Evolutionary conservation across 2,113 vertebrate genomes (phyloP), one percentile per base, ranked within the genome.

Genomic region (Zosterops pallidus): DNA sequence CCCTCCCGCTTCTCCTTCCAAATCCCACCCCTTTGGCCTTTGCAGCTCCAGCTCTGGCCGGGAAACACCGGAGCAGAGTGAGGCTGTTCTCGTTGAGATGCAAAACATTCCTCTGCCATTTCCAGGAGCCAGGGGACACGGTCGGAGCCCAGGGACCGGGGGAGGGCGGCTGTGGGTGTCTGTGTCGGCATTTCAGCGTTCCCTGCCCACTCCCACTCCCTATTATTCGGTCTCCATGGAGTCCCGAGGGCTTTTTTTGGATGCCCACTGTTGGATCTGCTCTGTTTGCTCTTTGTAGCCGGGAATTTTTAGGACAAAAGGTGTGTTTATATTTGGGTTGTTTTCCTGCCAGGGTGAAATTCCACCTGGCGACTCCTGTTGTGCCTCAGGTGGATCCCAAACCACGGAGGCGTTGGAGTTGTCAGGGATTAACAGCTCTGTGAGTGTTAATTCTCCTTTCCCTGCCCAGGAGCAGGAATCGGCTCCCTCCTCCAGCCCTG

Each of bases 41-140:
- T 50, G 59, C 64, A 29, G 91, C 91, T n/a, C 71, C 86, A 3
- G 71, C 63, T 20, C 80, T 11, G 89, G 57, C 83, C 71, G 67
- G n/a, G 68, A 8, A 81, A 60, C n/a, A 25, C 8, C 60, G 1
- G 86, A 42, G 62, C 9, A 2, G 89, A 52, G 56, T 1, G 3
- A 47, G 56, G 8, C 8, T 0, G 2, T 5, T 46, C n/a, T 15
- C 2, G 64, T 67, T 83, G 49, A 35, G 75, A 85, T 85, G 87
- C 92, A 87, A 4, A 91, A 21, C 33, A 4, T 57, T 63, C 18
- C 3, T 14, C 26, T 96, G 95, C 81, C 90, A 55, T 95, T 94
- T 95, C 35, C 89, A 72, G 91, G 74, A 64, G 88, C 82, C 46
- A 35, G 5, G 80, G 76, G 92, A 28, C 6, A 0, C 0, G 60